These are phyloP conservation scores for Danio tinwini DNA, from an alignment of 2,797 vertebrate genomes.

Conservation along the genomic window DNA sequence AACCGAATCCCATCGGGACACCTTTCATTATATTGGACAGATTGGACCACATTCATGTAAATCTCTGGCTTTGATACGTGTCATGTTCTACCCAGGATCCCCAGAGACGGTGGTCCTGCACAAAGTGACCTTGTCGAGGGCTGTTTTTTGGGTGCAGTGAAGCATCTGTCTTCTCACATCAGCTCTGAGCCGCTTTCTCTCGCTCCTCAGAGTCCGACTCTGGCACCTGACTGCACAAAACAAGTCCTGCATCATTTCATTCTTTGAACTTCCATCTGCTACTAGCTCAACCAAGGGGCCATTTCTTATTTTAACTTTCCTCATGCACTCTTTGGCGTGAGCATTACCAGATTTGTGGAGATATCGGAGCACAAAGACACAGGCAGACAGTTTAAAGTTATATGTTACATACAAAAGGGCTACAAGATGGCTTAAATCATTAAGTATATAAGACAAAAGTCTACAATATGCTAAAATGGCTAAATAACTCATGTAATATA, in stretches of 20 bases:
- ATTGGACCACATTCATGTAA: slow-evolving; percentile 40
- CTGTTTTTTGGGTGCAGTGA: slow-evolving; percentile 70
- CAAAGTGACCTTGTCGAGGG: slow-evolving; percentile 79
- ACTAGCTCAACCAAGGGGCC: slow-evolving; percentile 81
- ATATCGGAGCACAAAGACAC: no score
- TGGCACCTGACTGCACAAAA: slow-evolving; percentile 81
- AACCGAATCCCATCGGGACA: neutral
- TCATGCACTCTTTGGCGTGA: slow-evolving; percentile 74
- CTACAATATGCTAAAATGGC: neutral
- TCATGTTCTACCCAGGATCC: slow-evolving; percentile 51
- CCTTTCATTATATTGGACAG: slow-evolving; percentile 39
- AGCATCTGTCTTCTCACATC: slow-evolving; percentile 83
- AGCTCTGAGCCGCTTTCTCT: slow-evolving; percentile 73
- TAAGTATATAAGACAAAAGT: neutral
- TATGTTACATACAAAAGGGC: neutral
- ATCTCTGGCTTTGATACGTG: slow-evolving; percentile 58
- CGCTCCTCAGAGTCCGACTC: slow-evolving; percentile 75
- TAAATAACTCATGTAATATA: neutral
- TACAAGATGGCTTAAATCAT: neutral
- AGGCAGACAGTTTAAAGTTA: neutral
- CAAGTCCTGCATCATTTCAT: slow-evolving; percentile 82
- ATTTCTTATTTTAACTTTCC: slow-evolving; percentile 83
- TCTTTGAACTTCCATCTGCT: slow-evolving; percentile 86
- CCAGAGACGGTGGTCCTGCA: slow-evolving; percentile 62
- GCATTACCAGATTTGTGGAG: no score